A percentile compares a stretch with the other conserved stretches of the same genome.
These are phyloP conservation scores for Erithacus rubecula DNA, from an alignment of 2,797 vertebrate genomes.

Conservation along the genomic window DNA sequence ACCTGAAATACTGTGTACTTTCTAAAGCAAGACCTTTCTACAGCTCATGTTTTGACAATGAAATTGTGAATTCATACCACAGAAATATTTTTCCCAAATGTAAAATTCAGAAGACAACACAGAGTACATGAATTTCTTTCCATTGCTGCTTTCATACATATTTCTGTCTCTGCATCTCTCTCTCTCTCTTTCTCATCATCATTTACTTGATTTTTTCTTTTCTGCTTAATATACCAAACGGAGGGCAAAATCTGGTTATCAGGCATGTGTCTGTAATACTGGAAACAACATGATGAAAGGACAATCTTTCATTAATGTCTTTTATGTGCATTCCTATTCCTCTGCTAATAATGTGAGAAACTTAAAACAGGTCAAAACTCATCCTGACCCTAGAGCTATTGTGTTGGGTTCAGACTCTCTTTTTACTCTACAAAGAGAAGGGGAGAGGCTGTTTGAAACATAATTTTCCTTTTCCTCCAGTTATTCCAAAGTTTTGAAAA, in stretches of 20 bases:
- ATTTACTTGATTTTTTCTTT: not conserved
- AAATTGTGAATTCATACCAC: not conserved
- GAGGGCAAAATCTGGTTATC: conserved; percentile 9
- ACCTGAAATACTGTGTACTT: not conserved
- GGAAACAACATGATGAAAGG: conserved; percentile 4
- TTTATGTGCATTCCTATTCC: not conserved
- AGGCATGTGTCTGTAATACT: not conserved
- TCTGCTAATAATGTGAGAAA: conserved; percentile 28
- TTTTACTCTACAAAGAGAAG: not conserved
- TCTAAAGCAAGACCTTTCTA: not conserved
- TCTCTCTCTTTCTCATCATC: not conserved
- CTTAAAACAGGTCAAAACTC: conserved; percentile 16
- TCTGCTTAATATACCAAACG: not conserved
- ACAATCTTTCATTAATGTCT: not conserved
- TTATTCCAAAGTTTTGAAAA: conserved; percentile 1
- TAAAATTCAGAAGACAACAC: not conserved
- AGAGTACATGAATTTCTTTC: not conserved
- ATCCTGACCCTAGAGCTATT: conserved; percentile 12
- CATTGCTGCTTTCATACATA: not conserved
- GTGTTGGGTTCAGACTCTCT: not conserved
- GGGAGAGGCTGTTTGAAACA: not conserved
- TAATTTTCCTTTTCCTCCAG: conserved; percentile 16
- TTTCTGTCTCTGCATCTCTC: not conserved
- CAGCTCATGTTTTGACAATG: not conserved
- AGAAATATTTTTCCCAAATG: not conserved